Conservation (phyloP, 2,888 invertebrate genomes). For the Caenorhabditis becei region DNA sequence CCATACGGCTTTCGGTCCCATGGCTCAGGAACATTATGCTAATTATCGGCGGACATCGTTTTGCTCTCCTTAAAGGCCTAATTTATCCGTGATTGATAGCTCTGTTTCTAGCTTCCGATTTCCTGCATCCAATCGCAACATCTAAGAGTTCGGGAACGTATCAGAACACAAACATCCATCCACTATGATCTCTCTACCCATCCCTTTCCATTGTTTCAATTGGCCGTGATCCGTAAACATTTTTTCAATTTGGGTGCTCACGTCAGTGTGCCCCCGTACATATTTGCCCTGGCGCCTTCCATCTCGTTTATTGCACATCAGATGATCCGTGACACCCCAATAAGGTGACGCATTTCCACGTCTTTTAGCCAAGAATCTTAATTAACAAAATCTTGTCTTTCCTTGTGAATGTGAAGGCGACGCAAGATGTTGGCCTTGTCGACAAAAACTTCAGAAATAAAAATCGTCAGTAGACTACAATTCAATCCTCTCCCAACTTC, state of each 20-base stretch:
- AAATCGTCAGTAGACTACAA: background rate
- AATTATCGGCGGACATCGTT: conserved; percentile 34
- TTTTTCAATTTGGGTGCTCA: conserved; percentile 35
- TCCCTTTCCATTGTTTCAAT: conserved; percentile 1
- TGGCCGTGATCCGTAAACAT: conserved; percentile 31
- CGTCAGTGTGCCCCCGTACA: conserved; percentile 39
- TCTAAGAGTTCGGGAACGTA: background rate
- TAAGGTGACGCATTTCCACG: conserved; percentile 28
- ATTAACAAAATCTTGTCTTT: conserved; percentile 20
- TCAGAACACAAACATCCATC: background rate
- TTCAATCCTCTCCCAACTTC: too few species aligned
- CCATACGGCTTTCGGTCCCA: conserved; percentile 27
- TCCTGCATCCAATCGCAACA: background rate
- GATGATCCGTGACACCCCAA: conserved; percentile 56
- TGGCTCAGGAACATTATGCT: conserved; percentile 32
- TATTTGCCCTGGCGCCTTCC: conserved; percentile 23
- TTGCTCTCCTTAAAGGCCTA: conserved; percentile 5
- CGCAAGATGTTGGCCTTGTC: too few species aligned
- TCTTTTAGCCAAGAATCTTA: conserved; percentile 11
- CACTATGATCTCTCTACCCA: background rate
- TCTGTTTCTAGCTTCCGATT: background rate
- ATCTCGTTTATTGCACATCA: conserved; percentile 49
- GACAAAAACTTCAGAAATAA: background rate
- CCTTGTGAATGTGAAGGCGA: background rate
- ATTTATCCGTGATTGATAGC: conserved; percentile 3